Conservation (phyloP, 2,888 invertebrate genomes). For the Conchocele bisecta region DNA sequence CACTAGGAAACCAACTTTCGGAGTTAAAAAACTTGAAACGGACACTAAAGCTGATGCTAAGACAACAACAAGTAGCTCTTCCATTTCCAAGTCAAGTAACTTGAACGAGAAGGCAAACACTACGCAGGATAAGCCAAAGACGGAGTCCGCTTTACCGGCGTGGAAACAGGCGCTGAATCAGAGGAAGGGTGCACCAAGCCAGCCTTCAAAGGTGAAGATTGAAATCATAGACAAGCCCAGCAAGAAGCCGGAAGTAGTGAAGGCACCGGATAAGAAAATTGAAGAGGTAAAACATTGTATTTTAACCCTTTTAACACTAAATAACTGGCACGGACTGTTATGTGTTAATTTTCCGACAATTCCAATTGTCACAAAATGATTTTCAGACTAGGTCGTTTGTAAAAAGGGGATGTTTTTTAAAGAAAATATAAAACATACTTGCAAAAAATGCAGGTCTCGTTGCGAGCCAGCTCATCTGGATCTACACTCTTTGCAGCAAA, state of each 20-base stretch:
- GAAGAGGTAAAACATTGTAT: slow-evolving; percentile 53
- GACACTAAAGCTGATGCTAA: slow-evolving; percentile 3
- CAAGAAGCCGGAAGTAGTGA: slow-evolving; percentile 27
- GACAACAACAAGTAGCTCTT: not conserved
- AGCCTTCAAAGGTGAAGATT: slow-evolving; percentile 67
- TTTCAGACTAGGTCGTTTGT: no score
- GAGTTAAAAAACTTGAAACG: not conserved
- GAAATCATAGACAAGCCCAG: slow-evolving; percentile 74
- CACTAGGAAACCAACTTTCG: not conserved
- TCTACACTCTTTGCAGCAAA: no score
- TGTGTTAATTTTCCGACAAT: no score
- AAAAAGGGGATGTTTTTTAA: no score
- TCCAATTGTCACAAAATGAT: no score
- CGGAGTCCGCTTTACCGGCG: slow-evolving; percentile 52
- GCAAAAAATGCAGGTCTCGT: no score
- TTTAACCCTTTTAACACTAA: no score
- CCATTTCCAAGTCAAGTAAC: no score
- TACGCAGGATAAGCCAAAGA: slow-evolving; percentile 21
- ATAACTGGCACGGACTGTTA: no score
- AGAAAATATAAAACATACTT: no score
- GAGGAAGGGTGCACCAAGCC: slow-evolving; percentile 13
- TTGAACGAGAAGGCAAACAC: not conserved
- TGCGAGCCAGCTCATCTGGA: no score
- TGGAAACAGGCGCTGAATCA: slow-evolving; percentile 65
- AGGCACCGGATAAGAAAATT: slow-evolving; percentile 48